A percentile compares a stretch with the other conserved stretches of the same genome.
Conservation (phyloP, 2,113 vertebrate genomes). For the Zeus faber region DNA sequence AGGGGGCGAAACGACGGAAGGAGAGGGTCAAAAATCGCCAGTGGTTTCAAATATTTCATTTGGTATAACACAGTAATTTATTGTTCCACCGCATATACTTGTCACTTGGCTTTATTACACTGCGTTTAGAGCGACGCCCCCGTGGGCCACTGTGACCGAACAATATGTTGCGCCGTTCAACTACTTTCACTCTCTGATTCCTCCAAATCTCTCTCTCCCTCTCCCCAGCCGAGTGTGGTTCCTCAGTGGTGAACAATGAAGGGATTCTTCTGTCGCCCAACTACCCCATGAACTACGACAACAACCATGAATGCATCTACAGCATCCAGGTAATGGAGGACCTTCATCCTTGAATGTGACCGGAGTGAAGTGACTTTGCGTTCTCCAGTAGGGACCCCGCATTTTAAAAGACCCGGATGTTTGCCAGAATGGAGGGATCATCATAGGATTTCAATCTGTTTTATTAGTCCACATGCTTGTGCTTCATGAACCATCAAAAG, state of each 20-base stretch:
- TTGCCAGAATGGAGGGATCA: no score
- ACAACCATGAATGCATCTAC: slow-evolving; percentile 95
- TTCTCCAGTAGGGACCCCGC: no score
- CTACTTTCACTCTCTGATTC: neutral
- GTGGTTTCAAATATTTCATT: no score
- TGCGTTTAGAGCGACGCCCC: no score
- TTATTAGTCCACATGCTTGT: neutral
- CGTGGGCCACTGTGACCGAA: no score
- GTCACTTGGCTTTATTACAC: no score
- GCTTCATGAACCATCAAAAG: neutral
- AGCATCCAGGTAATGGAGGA: slow-evolving; percentile 81
- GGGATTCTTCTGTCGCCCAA: slow-evolving; percentile 80
- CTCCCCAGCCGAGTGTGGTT: slow-evolving; percentile 75
- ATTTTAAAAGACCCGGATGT: no score
- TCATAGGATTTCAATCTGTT: neutral
- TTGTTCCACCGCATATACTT: no score
- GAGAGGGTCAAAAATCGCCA: no score
- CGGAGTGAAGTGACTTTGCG: no score
- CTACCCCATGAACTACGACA: slow-evolving; percentile 79
- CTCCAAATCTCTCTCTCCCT: slow-evolving; percentile 7
- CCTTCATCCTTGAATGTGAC: neutral
- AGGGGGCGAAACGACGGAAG: no score
- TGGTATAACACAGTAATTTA: no score
- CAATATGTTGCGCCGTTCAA: neutral
- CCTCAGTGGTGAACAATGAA: slow-evolving; percentile 75